Conservation (phyloP, 2,113 vertebrate genomes). For the Oxygymnocypris stewartii region DNA sequence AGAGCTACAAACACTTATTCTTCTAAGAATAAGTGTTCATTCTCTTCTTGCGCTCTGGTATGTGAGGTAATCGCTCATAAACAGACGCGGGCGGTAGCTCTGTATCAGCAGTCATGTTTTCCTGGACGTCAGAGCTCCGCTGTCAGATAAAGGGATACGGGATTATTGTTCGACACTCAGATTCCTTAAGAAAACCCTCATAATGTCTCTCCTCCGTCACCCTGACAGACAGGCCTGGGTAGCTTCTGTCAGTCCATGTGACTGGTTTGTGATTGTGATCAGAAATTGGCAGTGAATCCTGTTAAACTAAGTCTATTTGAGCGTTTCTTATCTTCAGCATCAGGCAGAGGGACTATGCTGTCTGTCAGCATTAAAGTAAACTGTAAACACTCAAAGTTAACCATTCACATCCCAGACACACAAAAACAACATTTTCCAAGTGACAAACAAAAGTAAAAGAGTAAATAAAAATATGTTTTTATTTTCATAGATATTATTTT, state of each 20-base stretch:
- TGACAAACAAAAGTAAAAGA: too few species aligned
- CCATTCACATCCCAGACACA: neutral
- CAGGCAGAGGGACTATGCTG: neutral
- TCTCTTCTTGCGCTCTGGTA: neutral
- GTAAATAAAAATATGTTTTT: too few species aligned
- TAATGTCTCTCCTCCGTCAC: neutral
- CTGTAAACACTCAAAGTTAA: neutral
- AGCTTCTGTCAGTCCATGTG: neutral
- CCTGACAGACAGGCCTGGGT: too few species aligned
- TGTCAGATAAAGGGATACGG: neutral
- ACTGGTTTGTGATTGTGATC: neutral
- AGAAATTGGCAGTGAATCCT: neutral
- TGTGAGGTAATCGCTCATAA: neutral
- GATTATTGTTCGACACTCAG: neutral
- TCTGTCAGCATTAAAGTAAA: neutral
- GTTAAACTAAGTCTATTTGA: neutral
- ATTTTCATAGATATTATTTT: too few species aligned
- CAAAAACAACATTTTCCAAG: too few species aligned
- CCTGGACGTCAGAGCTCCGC: neutral
- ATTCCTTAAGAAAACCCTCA: neutral
- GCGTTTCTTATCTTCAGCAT: neutral
- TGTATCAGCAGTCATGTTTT: slow-evolving; percentile 17
- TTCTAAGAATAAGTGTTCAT: neutral
- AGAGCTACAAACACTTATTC: neutral
- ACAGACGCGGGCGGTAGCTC: neutral